A percentile compares a stretch with the other conserved stretches of the same genome.
These are phyloP conservation scores for Natator depressus DNA, from an alignment of 2,113 vertebrate species.

Conservation along the genomic window DNA sequence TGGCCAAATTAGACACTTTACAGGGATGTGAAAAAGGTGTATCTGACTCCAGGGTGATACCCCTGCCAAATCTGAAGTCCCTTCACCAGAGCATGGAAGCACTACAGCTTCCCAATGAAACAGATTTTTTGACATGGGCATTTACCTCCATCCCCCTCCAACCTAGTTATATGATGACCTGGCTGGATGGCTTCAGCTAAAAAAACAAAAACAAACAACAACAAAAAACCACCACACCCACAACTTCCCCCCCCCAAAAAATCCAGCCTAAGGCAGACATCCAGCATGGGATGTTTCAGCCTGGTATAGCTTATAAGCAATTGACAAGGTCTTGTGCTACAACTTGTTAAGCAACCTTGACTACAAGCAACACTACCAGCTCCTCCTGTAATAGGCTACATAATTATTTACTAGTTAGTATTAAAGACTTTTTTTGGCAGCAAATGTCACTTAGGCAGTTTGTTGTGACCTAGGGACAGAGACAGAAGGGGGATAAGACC, in stretches of 20 bases:
- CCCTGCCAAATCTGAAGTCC: not conserved
- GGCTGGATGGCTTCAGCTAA: not conserved
- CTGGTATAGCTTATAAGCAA: not conserved
- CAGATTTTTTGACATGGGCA: not conserved
- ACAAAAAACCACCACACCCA: no score
- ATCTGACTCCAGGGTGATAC: not conserved
- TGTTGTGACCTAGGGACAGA: not conserved
- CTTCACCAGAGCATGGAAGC: not conserved
- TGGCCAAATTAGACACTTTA: not conserved
- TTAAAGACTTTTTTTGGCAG: not conserved
- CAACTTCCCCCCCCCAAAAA: not conserved
- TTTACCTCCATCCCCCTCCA: not conserved
- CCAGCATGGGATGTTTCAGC: not conserved
- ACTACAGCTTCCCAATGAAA: not conserved
- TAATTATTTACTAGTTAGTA: not conserved
- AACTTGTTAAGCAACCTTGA: not conserved
- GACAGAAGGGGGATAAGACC: not conserved
- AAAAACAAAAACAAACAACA: not conserved
- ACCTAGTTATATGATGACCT: not conserved
- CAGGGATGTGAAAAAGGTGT: not conserved
- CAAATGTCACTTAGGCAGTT: not conserved
- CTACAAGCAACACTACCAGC: not conserved
- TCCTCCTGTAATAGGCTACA: no score
- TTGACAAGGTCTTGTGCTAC: not conserved
- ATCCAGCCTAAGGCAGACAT: not conserved